Base-by-base conservation (phyloP, 2,797 vertebrate genomes). In the Fundulus diaphanus region DNA sequence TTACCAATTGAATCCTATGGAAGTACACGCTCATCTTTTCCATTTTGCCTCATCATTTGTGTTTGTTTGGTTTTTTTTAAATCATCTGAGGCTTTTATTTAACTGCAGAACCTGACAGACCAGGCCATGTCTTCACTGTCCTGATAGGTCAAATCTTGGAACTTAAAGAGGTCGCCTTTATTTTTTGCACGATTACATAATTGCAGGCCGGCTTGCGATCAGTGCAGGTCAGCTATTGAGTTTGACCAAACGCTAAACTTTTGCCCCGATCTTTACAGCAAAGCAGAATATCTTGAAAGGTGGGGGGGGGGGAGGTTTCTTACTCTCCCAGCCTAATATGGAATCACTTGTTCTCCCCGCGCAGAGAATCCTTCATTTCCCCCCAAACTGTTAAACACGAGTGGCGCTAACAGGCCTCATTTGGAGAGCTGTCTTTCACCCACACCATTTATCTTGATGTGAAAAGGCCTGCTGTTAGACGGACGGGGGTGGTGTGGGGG, bases 341-440 rank as follows among this genome's bases (percentile, higher is more conserved):
- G 68, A 67, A 72, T 79, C 12, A 42, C 33, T 78, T 78, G 76
- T 80, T 75, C 72, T 73, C 69, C 70, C n/a, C 49, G 24, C 67
- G 83, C 79, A 57, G 88, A 82, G 72, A 74, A 73, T 75, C 78
- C 72, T 79, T 91, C 73, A 80, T 66, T 78, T 82, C 16, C 81
- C n/a, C 42, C 37, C 76, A 70, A 82, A 73, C 59, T 59, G 74
- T 65, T 70, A 48, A 27, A 66, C 71, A 35, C 76, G 61, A 76
- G 49, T 51, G 54, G 77, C 59, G 78, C 81, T 70, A 73, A 86
- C 84, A 76, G 84, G 76, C 82, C 84, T 89, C 87, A 87, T 91
- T 89, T 88, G 74, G 85, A 78, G 82, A 87, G 71, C 88, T 85
- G 89, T 91, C 91, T 91, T 73, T 92, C 73, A 85, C 82, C 68